Base-by-base conservation (phyloP, 2,888 invertebrate genomes). In the Hydroisotoma schaefferi region DNA sequence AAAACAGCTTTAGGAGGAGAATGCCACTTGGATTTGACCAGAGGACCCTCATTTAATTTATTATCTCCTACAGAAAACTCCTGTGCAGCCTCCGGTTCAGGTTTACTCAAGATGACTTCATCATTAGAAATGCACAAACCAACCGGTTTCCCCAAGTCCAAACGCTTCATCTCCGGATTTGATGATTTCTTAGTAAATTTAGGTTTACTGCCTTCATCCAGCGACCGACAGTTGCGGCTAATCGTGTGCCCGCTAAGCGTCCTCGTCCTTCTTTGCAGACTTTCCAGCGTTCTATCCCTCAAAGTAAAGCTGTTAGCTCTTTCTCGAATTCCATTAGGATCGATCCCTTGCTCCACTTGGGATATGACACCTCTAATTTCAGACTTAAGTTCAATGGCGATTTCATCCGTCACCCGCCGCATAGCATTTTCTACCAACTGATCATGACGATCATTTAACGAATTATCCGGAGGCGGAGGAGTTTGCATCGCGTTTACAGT, bases 321-420 rank as follows among this genome's bases (percentile, higher is more conserved):
- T 52, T 67, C 72, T 18, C 70, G 61, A 1, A 56, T 40, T 0
- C 80, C 78, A 73, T 85, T 86, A 0, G 84, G 83, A 75, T 85
- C 86, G 64, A 87, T 87, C 49, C 87, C 88, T 74, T 88, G 87
- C 70, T 89, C 88, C 0, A 89, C 88, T 76, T 84, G 85, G 1
- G 85, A 87, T 70, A 88, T 88, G 0, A 89, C 88, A 76, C 85
- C 88, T 5, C 88, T 81, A 40, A 89, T 86, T 79, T 88, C 88
- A 1, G 88, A 88, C 75, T 88, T 88, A 22, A 89, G 86, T 77
- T 88, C 88, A 10, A 86, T 87, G 1, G 88, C 88, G 64, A 88
- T 78, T 77, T 88, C 87, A 77, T 83, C 85, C 3, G 88, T 87
- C 76, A 87, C 84, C 77, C 70, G 38, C 25, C 63, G 51, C 66